phyloP scores from a whole-genome alignment of 2,888 invertebrate genomes.

The Acrobasis consociella region DNA sequence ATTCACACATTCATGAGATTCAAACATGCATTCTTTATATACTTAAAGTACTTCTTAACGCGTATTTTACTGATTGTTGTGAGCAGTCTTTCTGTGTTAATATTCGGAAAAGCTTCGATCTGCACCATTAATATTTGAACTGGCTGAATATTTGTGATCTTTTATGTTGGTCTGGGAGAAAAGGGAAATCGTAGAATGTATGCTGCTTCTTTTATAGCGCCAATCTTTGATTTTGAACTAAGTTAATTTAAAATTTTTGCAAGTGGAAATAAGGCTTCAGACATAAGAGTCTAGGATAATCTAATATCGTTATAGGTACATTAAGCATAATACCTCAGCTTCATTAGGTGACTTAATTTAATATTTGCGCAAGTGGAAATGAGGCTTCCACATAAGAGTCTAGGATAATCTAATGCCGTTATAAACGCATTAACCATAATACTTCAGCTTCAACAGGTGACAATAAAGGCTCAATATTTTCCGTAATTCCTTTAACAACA shows the following conservation, averaged over 20 bases:
- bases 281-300: not conserved
- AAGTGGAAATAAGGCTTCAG: not conserved
- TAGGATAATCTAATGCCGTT: not conserved
- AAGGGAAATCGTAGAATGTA: too few relatives aligned
- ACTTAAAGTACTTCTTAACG: too few relatives aligned
- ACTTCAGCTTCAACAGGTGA: not conserved
- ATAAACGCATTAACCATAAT: conserved; percentile 5
- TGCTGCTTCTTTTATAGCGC: too few relatives aligned
- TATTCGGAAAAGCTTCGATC: too few relatives aligned
- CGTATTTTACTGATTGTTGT: too few relatives aligned
- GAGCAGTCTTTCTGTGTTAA: too few relatives aligned
- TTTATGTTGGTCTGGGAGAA: too few relatives aligned
- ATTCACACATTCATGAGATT: too few relatives aligned
- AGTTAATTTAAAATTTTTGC: not conserved
- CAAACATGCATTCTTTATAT: too few relatives aligned
- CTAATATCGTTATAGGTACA: not conserved
- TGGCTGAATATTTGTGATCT: too few relatives aligned
- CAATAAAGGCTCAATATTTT: conserved; percentile 7
- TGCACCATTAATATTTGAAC: too few relatives aligned
- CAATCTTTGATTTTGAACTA: too few relatives aligned
- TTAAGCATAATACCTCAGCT: not conserved
- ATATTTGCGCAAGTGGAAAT: not conserved
- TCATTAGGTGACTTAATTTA: not conserved
- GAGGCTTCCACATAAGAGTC: not conserved
- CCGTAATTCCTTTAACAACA: conserved; percentile 14